Conservation (phyloP, 2,888 invertebrate genomes). For the Cetonia aurata region DNA sequence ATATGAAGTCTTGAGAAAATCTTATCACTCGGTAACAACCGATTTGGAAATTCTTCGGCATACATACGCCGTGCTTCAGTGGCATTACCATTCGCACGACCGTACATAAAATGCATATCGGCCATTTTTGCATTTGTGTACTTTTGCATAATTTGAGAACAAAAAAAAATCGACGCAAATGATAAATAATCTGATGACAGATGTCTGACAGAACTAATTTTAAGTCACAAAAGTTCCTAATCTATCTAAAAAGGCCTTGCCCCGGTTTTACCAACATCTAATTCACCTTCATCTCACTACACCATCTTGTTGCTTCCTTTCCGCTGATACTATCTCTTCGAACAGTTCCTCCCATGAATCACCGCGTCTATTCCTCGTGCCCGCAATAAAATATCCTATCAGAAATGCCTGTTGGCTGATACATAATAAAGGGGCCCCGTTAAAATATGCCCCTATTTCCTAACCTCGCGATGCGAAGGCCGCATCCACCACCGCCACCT, state of each 20-base stretch:
- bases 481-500: constrained; percentile 50
- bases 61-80: no score
- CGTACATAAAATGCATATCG: no score
- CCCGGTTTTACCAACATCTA: not conserved
- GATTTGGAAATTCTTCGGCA: no score
- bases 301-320: constrained; percentile 5
- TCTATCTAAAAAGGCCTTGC: not conserved
- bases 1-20: no score
- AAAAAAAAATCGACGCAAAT: no score
- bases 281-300: not conserved
- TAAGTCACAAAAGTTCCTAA: no score
- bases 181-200: no score
- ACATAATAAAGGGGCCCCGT: constrained; percentile 60
- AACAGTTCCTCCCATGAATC: constrained; percentile 25
- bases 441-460: constrained; percentile 59
- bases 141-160: no score
- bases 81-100: no score
- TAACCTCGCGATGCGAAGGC: constrained; percentile 35
- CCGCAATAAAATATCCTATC: constrained; percentile 58
- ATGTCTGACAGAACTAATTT: no score
- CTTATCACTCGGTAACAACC: no score
- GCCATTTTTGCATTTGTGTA: no score
- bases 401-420: constrained; percentile 59
- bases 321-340: not conserved
- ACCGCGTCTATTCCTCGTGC: constrained; percentile 23